These are phyloP conservation scores for Thunnus maccoyii DNA, from an alignment of 2,113 vertebrate species.

Conservation along the genomic window DNA sequence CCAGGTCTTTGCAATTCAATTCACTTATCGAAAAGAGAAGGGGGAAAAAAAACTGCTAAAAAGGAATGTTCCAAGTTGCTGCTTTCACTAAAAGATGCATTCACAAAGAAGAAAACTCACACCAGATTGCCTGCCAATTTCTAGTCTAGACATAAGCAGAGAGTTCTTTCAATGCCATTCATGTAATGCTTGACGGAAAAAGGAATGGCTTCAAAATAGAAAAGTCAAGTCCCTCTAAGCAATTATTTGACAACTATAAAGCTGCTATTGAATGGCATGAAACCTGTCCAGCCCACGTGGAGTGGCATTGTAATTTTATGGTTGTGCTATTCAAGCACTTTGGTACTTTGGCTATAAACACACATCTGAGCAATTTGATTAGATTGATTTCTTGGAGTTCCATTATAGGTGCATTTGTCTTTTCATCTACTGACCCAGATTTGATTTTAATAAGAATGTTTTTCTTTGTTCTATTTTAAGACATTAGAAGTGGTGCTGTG, in stretches of 20 bases:
- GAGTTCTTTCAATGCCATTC: constrained; percentile 55
- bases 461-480: constrained; percentile 44
- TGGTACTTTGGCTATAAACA: constrained; percentile 15
- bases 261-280: constrained; percentile 33
- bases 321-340: constrained; percentile 31
- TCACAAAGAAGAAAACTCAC: constrained; percentile 60
- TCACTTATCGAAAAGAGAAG: constrained; percentile 68
- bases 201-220: constrained; percentile 62
- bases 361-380: constrained; percentile 11
- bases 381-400: constrained; percentile 2
- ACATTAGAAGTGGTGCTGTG: constrained; percentile 2
- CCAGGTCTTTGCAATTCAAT: constrained; percentile 79
- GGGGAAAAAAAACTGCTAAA: constrained; percentile 39
- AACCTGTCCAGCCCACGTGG: constrained; percentile 19
- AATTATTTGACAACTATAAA: constrained; percentile 58
- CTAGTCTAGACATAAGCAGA: constrained; percentile 49
- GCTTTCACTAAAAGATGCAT: constrained; percentile 59
- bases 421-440: constrained; percentile 38
- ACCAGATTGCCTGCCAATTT: constrained; percentile 73
- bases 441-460: constrained; percentile 10
- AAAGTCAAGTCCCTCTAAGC: constrained; percentile 61
- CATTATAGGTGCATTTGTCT: constrained; percentile 31
- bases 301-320: constrained; percentile 40
- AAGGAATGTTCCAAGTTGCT: constrained; percentile 63
- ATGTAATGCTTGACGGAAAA: constrained; percentile 60